Conservation (phyloP, 53 echinoderm and acorn worm species). For the Zoroaster sp. region DNA sequence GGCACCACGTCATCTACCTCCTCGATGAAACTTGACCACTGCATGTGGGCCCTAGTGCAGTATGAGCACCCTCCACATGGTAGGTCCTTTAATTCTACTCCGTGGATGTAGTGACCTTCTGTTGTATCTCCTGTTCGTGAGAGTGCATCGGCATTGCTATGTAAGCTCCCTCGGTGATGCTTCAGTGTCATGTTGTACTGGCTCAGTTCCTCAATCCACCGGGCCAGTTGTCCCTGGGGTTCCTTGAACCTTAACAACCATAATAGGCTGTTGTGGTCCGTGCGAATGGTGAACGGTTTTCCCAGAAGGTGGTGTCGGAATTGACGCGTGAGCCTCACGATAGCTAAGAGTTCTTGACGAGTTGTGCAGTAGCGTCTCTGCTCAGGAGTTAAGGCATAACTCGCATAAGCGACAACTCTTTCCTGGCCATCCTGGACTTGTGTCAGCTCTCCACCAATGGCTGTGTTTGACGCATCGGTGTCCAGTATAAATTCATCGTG, state of each 20-base stretch:
- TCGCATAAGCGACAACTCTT: constrained; percentile 42
- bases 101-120: constrained; percentile 38
- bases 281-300: constrained; percentile 34
- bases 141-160: constrained; percentile 49
- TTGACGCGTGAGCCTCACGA: constrained; percentile 16
- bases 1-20: constrained; percentile 28
- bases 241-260: constrained; percentile 56
- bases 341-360: constrained; percentile 51
- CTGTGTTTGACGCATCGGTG: constrained; percentile 46
- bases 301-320: constrained; percentile 56
- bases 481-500: constrained; percentile 39
- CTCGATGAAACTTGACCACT: constrained; percentile 42
- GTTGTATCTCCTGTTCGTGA: constrained; percentile 30
- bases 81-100: constrained; percentile 3
- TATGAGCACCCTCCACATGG: constrained; percentile 57
- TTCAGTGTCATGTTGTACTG: constrained; percentile 69
- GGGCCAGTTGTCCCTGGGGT: constrained; percentile 38
- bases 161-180: constrained; percentile 53
- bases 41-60: constrained; percentile 11
- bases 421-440: constrained; percentile 46
- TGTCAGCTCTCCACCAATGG: constrained; percentile 30
- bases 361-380: constrained; percentile 60
- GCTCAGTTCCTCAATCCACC: constrained; percentile 70
- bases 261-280: constrained; percentile 44
- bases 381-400: constrained; percentile 19